Percentiles rank a stretch among this genome's conserved stretches.
Conservation (phyloP, 2,888 invertebrate species). For the Pandemis corylana region DNA sequence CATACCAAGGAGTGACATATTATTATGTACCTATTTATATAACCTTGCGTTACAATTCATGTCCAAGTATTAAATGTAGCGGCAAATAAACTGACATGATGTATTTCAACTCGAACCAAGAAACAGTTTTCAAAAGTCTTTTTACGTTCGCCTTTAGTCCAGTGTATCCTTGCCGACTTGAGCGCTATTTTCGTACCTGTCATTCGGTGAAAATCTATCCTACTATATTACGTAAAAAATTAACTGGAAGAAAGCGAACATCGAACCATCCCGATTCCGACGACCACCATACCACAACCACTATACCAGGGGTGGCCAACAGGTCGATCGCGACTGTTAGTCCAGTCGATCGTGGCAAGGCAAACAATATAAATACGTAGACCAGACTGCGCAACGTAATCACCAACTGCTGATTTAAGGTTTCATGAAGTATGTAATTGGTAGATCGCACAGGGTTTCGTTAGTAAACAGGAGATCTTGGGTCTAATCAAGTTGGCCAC, state of each 20-base stretch:
- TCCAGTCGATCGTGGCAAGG: too few species aligned
- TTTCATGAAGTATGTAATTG: too few species aligned
- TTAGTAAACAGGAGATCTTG: too few species aligned
- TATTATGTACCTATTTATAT: not conserved
- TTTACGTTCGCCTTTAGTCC: not conserved
- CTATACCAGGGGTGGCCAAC: too few species aligned
- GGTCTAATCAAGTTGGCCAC: too few species aligned
- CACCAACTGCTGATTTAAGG: too few species aligned
- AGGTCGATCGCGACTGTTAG: too few species aligned
- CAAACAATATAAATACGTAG: too few species aligned
- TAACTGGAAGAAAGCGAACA: not conserved
- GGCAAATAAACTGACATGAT: not conserved
- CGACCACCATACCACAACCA: not conserved
- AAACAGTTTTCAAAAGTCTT: not conserved
- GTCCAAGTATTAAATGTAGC: not conserved
- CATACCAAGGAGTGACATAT: not conserved
- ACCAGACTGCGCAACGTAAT: too few species aligned
- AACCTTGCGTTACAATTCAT: not conserved
- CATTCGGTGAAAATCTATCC: not conserved
- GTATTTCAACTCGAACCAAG: not conserved
- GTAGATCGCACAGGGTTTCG: too few species aligned
- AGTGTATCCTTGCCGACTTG: not conserved
- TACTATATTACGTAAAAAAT: not conserved
- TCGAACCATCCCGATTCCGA: not conserved
- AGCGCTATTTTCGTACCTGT: not conserved